These are phyloP conservation scores for Melanargia galathea DNA, from an alignment of 2,888 invertebrate species.

Conservation along the genomic window DNA sequence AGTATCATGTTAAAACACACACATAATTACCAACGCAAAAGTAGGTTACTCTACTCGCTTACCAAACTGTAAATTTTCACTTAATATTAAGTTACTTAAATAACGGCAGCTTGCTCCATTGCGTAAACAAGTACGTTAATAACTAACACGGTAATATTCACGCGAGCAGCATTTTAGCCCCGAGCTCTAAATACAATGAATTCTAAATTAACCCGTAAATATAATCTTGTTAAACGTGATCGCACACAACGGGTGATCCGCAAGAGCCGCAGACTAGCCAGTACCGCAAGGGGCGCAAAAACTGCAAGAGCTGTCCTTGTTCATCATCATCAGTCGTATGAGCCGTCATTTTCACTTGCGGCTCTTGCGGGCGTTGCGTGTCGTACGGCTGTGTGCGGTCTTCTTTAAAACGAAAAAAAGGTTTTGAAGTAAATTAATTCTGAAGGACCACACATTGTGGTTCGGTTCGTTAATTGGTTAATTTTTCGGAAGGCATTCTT, in stretches of 20 bases:
- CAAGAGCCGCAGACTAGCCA: neutral
- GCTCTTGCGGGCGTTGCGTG: too few species aligned
- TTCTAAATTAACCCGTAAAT: conserved; percentile 63
- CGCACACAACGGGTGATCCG: neutral
- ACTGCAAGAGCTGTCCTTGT: too few species aligned
- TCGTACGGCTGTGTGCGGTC: conserved; percentile 39
- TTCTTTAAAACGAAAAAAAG: conserved; percentile 65
- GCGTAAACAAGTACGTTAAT: conserved; percentile 28
- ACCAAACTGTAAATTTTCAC: conserved; percentile 23
- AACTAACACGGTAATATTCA: conserved; percentile 32
- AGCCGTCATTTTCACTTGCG: too few species aligned
- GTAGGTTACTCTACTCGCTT: conserved; percentile 12
- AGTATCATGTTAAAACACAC: neutral
- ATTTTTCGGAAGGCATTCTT: conserved; percentile 48
- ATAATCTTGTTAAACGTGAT: conserved; percentile 26
- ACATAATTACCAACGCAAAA: conserved; percentile 11
- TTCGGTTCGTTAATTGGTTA: conserved; percentile 56
- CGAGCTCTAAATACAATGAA: conserved; percentile 55
- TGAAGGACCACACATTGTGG: conserved; percentile 53
- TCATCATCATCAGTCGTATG: too few species aligned
- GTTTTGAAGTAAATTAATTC: conserved; percentile 58
- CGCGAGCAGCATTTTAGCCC: conserved; percentile 42
- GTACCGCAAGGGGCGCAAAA: neutral
- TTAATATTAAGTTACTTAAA: conserved; percentile 30
- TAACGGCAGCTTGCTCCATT: conserved; percentile 26